Percentiles rank a stretch among this genome's conserved stretches.
These are phyloP conservation scores for Creontiades dilutus DNA, from an alignment of 2,888 invertebrate genomes.

Conservation along the genomic window DNA sequence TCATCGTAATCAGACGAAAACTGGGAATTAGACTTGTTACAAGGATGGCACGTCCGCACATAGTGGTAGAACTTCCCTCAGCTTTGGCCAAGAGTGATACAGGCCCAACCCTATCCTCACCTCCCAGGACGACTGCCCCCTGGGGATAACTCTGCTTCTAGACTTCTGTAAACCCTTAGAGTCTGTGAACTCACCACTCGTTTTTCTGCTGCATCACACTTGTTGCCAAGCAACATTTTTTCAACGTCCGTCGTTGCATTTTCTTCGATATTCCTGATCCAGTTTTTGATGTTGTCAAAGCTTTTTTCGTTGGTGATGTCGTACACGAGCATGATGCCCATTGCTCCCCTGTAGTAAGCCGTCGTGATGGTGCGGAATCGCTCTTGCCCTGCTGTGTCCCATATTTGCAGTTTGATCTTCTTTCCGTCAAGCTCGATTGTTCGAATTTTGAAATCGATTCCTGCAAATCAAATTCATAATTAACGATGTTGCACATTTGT, in stretches of 20 bases:
- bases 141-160: no score
- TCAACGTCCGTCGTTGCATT: slow-evolving; percentile 99
- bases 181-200: slow-evolving; percentile 60
- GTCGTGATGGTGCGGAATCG: slow-evolving; percentile 99
- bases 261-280: slow-evolving; percentile 99
- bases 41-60: no score
- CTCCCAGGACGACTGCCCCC: no score
- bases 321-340: slow-evolving; percentile 99
- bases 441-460: slow-evolving; percentile 99
- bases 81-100: no score
- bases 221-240: slow-evolving; percentile 99
- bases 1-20: no score
- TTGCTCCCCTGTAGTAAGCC: slow-evolving; percentile 99
- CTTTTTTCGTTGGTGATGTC: slow-evolving; percentile 99
- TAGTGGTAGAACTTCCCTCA: no score
- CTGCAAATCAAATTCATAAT: slow-evolving; percentile 81
- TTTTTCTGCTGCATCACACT: slow-evolving; percentile 86
- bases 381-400: slow-evolving; percentile 99
- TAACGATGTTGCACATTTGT: no score
- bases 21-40: no score
- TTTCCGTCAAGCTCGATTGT: slow-evolving; percentile 98
- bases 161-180: no score
- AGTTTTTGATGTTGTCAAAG: slow-evolving; percentile 99
- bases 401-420: slow-evolving; percentile 99
- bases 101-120: no score